phyloP scores from a whole-genome alignment of 1,140 invertebrate genomes.

The Zaprionus capensis region DNA sequence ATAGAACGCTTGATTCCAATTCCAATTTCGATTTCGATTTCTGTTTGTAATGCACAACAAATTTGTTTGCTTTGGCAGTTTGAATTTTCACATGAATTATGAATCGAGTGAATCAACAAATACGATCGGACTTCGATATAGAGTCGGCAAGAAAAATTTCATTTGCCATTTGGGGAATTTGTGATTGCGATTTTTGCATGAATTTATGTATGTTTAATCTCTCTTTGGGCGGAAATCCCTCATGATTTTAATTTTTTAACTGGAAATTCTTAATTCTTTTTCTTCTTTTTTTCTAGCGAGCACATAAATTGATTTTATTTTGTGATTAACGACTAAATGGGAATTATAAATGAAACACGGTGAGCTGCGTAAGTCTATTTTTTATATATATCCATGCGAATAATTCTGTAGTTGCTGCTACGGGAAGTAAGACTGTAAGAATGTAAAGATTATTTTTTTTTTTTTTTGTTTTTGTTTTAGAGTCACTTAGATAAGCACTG shows the following conservation, averaged over 20 bases:
- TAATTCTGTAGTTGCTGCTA: no score
- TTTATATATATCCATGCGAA: no score
- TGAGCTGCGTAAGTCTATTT: no score
- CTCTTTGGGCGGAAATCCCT: not conserved
- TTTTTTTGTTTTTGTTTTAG: not conserved
- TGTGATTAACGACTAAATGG: not conserved
- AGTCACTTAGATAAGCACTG: not conserved
- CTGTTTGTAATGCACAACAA: conserved; percentile 2
- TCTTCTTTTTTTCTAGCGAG: not conserved
- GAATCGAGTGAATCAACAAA: conserved; percentile 30
- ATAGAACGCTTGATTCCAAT: conserved; percentile 9
- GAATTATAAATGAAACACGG: no score
- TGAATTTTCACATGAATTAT: conserved; percentile 44
- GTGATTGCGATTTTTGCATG: not conserved
- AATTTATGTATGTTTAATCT: conserved; percentile 5
- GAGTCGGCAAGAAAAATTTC: not conserved
- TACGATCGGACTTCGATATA: not conserved
- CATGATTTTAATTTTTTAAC: not conserved
- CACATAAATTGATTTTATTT: not conserved
- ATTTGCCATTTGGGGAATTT: not conserved
- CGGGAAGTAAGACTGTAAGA: not conserved
- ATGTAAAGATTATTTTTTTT: no score
- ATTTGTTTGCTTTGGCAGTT: conserved; percentile 53
- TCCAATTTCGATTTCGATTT: conserved; percentile 3
- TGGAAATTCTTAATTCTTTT: not conserved